These are phyloP conservation scores for Polymixis flavicincta DNA, from an alignment of 2,888 invertebrate genomes.

Conservation along the genomic window DNA sequence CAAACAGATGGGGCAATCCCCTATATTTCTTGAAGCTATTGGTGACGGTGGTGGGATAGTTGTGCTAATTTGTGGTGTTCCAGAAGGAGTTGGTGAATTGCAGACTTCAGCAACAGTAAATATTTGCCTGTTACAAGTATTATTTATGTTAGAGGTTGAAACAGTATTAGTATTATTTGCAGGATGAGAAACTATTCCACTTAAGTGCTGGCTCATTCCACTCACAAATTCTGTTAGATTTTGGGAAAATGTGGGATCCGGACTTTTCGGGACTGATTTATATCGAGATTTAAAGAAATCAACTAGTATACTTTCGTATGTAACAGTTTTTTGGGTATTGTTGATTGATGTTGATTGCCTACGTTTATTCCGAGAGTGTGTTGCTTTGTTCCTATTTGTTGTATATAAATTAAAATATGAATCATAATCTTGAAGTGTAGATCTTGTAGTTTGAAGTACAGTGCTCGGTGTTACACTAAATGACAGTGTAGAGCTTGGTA, in stretches of 20 bases:
- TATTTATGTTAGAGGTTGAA: neutral
- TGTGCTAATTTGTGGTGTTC: conserved; percentile 1
- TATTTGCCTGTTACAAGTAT: neutral
- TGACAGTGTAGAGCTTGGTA: neutral
- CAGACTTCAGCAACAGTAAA: too few relatives aligned
- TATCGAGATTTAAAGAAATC: neutral
- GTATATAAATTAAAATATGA: neutral
- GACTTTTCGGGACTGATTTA: neutral
- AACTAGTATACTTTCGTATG: conserved; percentile 2
- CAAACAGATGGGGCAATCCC: conserved; percentile 81
- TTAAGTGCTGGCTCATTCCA: too few relatives aligned
- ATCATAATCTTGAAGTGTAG: neutral
- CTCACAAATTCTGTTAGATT: too few relatives aligned
- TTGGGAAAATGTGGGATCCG: too few relatives aligned
- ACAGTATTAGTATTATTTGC: neutral
- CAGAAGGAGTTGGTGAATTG: neutral
- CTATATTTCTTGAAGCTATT: conserved; percentile 51
- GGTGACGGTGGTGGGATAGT: neutral
- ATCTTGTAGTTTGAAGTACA: neutral
- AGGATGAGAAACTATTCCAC: neutral
- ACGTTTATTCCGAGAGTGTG: neutral
- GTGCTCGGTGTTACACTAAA: neutral
- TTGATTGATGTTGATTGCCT: neutral
- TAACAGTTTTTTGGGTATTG: neutral
- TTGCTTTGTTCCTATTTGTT: neutral